phyloP scores from a whole-genome alignment of 1,140 invertebrate species.

The Achatina immaculata region DNA sequence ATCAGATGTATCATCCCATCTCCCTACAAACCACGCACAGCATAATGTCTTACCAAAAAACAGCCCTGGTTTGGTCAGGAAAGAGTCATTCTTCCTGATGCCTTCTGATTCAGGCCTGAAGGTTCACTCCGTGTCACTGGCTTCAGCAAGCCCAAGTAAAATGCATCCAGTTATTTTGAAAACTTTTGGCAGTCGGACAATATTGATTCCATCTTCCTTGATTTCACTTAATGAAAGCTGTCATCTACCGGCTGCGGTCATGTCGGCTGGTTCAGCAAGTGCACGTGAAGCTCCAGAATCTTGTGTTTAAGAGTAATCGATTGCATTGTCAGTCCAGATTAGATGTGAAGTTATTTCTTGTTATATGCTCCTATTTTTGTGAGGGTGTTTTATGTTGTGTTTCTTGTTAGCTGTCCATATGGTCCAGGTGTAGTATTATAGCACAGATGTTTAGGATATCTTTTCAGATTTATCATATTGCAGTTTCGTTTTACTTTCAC shows the following conservation, averaged over 20 bases:
- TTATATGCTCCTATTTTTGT: too few species aligned
- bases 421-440: too few species aligned
- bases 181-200: not conserved
- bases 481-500: too few species aligned
- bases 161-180: not conserved
- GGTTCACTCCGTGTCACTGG: not conserved
- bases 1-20: not conserved
- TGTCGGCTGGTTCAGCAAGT: not conserved
- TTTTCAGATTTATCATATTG: too few species aligned
- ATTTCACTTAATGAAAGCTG: not conserved
- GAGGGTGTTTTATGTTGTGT: too few species aligned
- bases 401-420: too few species aligned
- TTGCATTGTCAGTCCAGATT: not conserved
- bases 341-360: too few species aligned
- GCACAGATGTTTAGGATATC: too few species aligned
- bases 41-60: not conserved
- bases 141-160: not conserved
- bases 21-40: not conserved
- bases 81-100: not conserved
- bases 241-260: not conserved
- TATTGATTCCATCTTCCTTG: not conserved
- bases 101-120: not conserved
- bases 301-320: not conserved
- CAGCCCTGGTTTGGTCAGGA: not conserved
- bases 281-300: not conserved